A percentile compares a stretch with the other conserved stretches of the same genome.
These are phyloP conservation scores for Anoncus sp. DNA, from an alignment of 2,888 invertebrate genomes.

Conservation along the genomic window DNA sequence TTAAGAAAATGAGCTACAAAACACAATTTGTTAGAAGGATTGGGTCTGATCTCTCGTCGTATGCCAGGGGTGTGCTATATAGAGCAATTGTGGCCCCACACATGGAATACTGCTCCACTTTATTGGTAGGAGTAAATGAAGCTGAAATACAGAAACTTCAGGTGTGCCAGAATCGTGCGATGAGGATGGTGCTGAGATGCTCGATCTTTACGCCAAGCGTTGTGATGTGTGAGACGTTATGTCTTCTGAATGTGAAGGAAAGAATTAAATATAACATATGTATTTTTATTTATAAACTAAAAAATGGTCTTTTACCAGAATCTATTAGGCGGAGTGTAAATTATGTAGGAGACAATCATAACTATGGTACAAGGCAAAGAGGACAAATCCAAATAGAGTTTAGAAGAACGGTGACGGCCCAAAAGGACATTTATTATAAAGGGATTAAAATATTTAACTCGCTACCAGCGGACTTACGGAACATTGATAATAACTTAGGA, in stretches of 20 bases:
- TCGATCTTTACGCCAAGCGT: neutral
- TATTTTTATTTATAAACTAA: neutral
- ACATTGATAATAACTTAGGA: too few relatives aligned
- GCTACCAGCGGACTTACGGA: too few relatives aligned
- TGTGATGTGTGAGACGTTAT: slow-evolving; percentile 4
- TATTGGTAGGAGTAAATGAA: slow-evolving; percentile 39
- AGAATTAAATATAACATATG: neutral
- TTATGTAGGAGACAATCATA: neutral
- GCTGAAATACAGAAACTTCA: slow-evolving; percentile 32
- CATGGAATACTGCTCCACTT: slow-evolving; percentile 58
- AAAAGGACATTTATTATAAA: too few relatives aligned
- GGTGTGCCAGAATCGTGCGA: slow-evolving; percentile 3
- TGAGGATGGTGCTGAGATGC: slow-evolving; percentile 6
- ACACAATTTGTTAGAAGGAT: slow-evolving; percentile 10
- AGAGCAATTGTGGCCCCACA: slow-evolving; percentile 55
- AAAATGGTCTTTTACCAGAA: neutral
- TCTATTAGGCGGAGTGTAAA: neutral
- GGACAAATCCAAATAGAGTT: neutral
- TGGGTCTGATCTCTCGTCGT: neutral
- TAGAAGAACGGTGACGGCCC: too few relatives aligned
- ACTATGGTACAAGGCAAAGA: neutral
- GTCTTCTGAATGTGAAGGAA: slow-evolving; percentile 4
- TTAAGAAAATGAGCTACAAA: slow-evolving; percentile 13
- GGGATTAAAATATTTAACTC: too few relatives aligned
- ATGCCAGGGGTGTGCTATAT: too few relatives aligned